Percentiles rank a stretch among this genome's conserved stretches.
phyloP scores from a whole-genome alignment of 2,113 vertebrate species.

The Melanerpes formicivorus region DNA sequence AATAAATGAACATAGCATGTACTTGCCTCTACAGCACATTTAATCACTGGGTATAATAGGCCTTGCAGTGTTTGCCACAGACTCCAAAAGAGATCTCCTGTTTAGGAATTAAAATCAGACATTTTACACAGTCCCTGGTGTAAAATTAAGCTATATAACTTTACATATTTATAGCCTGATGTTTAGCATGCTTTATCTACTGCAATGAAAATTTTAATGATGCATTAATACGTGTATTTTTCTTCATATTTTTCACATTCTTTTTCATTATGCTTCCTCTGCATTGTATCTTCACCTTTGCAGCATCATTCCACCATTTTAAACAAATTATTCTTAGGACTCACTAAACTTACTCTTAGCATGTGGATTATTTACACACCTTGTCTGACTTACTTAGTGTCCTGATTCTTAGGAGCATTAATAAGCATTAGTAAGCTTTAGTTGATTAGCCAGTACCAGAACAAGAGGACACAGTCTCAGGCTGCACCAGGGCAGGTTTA shows the following conservation, averaged over 20 bases:
- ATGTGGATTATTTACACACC: not conserved
- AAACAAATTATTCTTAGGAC: not conserved
- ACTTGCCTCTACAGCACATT: not conserved
- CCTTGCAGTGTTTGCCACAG: slow-evolving; percentile 8
- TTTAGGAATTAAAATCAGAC: slow-evolving; percentile 37
- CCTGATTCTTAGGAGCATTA: not conserved
- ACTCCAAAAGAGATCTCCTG: not conserved
- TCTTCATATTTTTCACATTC: not conserved
- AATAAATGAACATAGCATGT: not conserved
- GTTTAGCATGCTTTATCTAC: slow-evolving; percentile 17
- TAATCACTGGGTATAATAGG: not conserved
- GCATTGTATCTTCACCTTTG: not conserved
- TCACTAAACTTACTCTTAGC: not conserved
- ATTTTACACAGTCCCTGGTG: not conserved
- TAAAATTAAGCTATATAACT: slow-evolving; percentile 31
- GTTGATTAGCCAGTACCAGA: too few relatives aligned
- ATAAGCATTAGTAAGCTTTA: not conserved
- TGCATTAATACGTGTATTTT: slow-evolving; percentile 6
- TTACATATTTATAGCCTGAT: slow-evolving; percentile 20
- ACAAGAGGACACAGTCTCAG: too few relatives aligned
- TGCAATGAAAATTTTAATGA: slow-evolving; percentile 12
- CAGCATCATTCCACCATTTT: not conserved
- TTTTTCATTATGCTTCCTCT: not conserved
- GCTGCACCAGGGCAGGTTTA: too few relatives aligned
- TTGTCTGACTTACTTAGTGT: not conserved